Base-by-base conservation (phyloP, 2,888 invertebrate genomes). In the Scaptomyza cyrtandrae region DNA sequence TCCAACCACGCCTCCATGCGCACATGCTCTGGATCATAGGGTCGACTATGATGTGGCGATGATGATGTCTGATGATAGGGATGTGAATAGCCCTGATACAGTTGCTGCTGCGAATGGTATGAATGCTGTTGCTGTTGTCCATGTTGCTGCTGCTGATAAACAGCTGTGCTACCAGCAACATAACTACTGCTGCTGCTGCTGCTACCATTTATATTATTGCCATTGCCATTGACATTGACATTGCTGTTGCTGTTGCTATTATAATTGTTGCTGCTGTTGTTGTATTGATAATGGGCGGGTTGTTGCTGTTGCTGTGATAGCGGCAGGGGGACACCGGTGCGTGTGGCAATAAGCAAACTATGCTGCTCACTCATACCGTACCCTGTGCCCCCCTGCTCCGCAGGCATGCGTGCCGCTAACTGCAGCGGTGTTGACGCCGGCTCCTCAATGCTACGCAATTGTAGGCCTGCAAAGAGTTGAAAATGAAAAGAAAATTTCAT, bases 1-100 rank as follows among this genome's bases (percentile, higher is more conserved):
- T 98, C 98, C 83, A 98, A 95, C 98, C 98, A 98, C 87, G 97
- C 95, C 93, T 98, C 98, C 93, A 98, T 97, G 78, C 96, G 95
- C 65, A 97, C 96, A 92, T 96, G 96, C 92, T 97, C 97, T 78
- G 96, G 95, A 93, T 97, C 96, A 92, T 97, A 97, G 88, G 92
- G 90, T 92, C 93, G 88, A 79, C 68, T 86, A 48, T 91, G 90
- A 71, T 89, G 88, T 48, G 90, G 87, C 73, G 89, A 83, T 19
- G 89, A 83, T 72, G 88, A 75, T 44, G 73, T 53, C 58, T 80
- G 66, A 29, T 76, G 67, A 59, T 78, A 80, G 29, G 68, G 65
- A 63, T 85, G 79, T 24, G 78, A 59, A 41, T 86, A 80, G 13
- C 85, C 73, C 49, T 82, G 79, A 62, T 78, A 75, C 35, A 72